Evolutionary conservation across 2,888 invertebrate species (phyloP).

Genomic region (Carabus problematicus): DNA sequence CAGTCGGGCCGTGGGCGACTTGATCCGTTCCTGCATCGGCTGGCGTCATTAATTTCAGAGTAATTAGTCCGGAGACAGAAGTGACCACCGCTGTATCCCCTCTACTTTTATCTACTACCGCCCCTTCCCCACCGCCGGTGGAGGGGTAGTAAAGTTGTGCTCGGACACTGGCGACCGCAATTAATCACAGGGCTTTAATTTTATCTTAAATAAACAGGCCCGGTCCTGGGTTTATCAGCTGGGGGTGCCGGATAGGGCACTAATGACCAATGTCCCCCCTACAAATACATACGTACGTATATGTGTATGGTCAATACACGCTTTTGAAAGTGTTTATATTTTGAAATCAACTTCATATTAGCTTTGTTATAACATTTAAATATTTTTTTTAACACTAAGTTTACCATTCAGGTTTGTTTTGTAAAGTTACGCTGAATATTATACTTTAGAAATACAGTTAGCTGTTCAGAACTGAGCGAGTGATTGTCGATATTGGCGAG

Average conservation of each 20-base stretch:
- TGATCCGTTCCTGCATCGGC: conserved; percentile 30
- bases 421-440: no score
- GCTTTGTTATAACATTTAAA: no score
- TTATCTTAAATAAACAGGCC: conserved; percentile 44
- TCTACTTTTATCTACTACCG: conserved; percentile 38
- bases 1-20: not conserved
- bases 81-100: conserved; percentile 38
- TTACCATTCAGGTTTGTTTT: not conserved
- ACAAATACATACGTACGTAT: conserved; percentile 5
- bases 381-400: not conserved
- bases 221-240: conserved; percentile 33
- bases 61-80: conserved; percentile 42
- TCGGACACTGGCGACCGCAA: conserved; percentile 32
- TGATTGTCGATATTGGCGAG: no score
- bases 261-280: conserved; percentile 33
- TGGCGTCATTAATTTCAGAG: conserved; percentile 34
- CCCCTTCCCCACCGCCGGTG: not conserved
- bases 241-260: conserved; percentile 21
- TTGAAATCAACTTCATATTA: not conserved
- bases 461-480: no score
- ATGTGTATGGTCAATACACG: not conserved
- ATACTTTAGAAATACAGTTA: no score
- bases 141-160: not conserved
- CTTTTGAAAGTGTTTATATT: not conserved
- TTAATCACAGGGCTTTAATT: conserved; percentile 43